Percentiles rank a stretch among this genome's conserved stretches.
These are phyloP conservation scores for Psittacula derbiana DNA, from an alignment of 2,797 vertebrate genomes.

Conservation along the genomic window DNA sequence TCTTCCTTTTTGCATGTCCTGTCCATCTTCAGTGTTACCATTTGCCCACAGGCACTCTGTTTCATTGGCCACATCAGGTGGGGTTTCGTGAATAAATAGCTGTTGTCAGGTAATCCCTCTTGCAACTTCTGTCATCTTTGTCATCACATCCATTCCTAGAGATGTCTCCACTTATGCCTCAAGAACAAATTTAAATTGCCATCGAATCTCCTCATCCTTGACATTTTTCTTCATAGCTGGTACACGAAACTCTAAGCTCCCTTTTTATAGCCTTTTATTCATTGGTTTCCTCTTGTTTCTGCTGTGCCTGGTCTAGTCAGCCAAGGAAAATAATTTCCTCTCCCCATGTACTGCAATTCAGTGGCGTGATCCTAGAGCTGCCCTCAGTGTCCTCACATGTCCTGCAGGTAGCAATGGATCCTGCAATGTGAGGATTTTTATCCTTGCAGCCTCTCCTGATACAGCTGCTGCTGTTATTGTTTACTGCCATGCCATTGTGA, in stretches of 20 bases:
- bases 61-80: background rate
- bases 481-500: background rate
- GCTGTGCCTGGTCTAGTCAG: background rate
- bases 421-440: background rate
- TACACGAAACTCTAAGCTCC: background rate
- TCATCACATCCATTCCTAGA: background rate
- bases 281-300: background rate
- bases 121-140: background rate
- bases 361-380: background rate
- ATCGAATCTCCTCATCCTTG: background rate
- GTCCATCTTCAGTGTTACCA: background rate
- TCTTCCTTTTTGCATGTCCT: background rate
- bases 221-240: background rate
- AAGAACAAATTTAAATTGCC: background rate
- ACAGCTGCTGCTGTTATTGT: background rate
- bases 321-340: background rate
- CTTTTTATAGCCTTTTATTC: background rate
- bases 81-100: background rate
- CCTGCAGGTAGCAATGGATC: background rate
- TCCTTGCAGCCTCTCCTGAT: background rate
- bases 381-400: background rate
- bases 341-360: background rate
- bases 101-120: background rate
- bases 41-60: accelerated
- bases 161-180: background rate